phyloP scores from a whole-genome alignment of 2,888 invertebrate genomes.

The Thera obeliscata region DNA sequence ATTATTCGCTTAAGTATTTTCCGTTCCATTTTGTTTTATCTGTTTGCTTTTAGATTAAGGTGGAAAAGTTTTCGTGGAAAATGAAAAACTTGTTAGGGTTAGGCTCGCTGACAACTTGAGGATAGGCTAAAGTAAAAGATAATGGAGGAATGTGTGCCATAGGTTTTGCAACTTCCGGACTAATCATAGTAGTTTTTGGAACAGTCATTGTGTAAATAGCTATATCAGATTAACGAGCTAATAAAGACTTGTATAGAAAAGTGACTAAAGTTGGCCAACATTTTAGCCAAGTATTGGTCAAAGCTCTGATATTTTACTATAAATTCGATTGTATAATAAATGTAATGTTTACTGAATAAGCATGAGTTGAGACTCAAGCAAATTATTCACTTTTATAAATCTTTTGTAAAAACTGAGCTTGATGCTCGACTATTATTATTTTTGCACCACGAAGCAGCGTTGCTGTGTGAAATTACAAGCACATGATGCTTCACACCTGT shows the following conservation, averaged over 20 bases:
- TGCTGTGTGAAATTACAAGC: too few species aligned
- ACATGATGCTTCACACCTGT: too few species aligned
- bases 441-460: too few species aligned
- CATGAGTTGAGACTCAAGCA: too few species aligned
- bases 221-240: neutral
- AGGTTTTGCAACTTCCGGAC: constrained; percentile 28
- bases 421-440: too few species aligned
- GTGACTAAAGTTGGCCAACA: neutral
- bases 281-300: neutral
- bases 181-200: constrained; percentile 18
- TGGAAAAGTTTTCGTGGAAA: constrained; percentile 39
- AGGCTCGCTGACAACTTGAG: constrained; percentile 12
- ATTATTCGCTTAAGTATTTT: constrained; percentile 31
- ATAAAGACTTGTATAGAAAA: constrained; percentile 4
- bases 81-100: constrained; percentile 28
- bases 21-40: constrained; percentile 37
- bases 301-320: neutral
- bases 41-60: constrained; percentile 32
- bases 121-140: constrained; percentile 27
- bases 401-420: too few species aligned
- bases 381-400: too few species aligned
- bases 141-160: constrained; percentile 24
- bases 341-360: too few species aligned
- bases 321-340: too few species aligned
- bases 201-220: constrained; percentile 14